A percentile compares a stretch with the other conserved stretches of the same genome.
phyloP scores from a whole-genome alignment of 2,797 vertebrate species.

The Lophius americanus region DNA sequence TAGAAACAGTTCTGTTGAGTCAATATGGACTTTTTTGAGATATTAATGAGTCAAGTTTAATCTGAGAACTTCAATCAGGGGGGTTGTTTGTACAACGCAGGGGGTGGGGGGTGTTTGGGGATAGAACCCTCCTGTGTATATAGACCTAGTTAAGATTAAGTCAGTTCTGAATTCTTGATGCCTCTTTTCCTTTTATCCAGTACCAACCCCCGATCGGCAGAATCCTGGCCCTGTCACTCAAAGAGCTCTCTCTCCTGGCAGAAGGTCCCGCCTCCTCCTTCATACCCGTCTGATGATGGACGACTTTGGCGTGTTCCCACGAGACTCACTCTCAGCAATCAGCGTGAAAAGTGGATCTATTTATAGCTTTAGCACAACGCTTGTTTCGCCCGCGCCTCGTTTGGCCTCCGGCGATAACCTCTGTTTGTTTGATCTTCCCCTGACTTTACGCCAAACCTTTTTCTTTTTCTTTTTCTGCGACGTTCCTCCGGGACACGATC shows the following conservation, averaged over 20 bases:
- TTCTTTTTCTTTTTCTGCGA: background rate
- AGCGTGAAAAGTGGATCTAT: constrained; percentile 35
- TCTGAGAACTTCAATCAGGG: no score
- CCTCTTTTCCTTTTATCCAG: no score
- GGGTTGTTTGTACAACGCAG: no score
- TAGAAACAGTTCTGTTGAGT: no score
- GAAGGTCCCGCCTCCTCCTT: background rate
- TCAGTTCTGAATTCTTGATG: no score
- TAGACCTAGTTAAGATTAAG: no score
- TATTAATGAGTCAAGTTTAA: no score
- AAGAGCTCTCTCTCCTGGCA: constrained; percentile 7
- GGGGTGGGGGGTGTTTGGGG: no score
- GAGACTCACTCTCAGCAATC: constrained; percentile 34
- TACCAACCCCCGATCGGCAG: no score
- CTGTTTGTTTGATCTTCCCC: constrained; percentile 25
- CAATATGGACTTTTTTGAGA: no score
- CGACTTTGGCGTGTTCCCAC: constrained; percentile 26
- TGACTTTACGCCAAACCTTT: constrained; percentile 25
- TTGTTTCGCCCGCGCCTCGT: constrained; percentile 26
- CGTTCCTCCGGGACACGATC: constrained; percentile 42
- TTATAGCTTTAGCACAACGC: constrained; percentile 34
- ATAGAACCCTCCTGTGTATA: no score
- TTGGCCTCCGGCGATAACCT: constrained; percentile 27
- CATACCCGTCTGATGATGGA: background rate
- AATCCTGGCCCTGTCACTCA: background rate